Conservation (phyloP, 2,888 invertebrate species). For the Conops quadrifasciatus region DNA sequence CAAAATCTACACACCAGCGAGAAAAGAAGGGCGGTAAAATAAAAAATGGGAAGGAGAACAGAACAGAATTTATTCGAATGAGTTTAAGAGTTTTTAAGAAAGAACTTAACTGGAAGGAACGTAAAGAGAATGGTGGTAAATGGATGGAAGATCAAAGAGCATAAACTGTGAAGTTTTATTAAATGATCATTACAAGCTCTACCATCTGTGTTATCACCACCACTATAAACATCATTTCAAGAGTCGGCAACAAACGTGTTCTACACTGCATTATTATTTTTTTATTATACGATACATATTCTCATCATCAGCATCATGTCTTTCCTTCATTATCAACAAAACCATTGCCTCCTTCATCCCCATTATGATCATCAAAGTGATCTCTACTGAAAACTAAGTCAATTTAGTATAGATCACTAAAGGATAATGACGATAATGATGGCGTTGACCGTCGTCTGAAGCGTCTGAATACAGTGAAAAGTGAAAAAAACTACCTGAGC, state of each 20-base stretch:
- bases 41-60: neutral
- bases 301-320: no score
- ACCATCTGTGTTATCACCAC: neutral
- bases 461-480: neutral
- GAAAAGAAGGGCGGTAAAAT: neutral
- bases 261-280: no score
- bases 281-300: no score
- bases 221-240: neutral
- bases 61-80: no score
- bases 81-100: neutral
- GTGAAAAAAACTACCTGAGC: conserved; percentile 16
- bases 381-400: conserved; percentile 6
- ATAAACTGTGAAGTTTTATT: neutral
- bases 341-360: no score
- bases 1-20: neutral
- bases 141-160: neutral
- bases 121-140: no score
- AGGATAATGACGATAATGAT: neutral
- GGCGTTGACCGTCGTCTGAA: neutral
- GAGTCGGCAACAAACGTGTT: neutral
- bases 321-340: no score
- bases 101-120: neutral
- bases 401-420: neutral
- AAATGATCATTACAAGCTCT: neutral
- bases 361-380: no score